phyloP scores from a whole-genome alignment of 2,113 vertebrate genomes.

The Oreochromis niloticus region DNA sequence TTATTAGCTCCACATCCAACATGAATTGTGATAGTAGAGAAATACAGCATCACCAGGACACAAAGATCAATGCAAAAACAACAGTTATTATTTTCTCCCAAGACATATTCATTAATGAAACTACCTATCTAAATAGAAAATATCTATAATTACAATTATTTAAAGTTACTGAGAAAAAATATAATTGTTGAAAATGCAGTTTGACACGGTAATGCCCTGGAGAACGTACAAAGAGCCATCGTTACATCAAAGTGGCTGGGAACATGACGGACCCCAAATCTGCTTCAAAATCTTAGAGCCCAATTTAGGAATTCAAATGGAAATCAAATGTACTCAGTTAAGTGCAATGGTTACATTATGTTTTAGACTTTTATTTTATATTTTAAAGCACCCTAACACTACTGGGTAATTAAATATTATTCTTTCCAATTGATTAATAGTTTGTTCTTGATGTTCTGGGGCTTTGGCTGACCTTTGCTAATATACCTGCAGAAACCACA shows the following conservation, averaged over 20 bases:
- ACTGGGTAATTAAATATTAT: neutral
- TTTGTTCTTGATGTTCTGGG: neutral
- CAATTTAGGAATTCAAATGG: neutral
- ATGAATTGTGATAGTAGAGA: neutral
- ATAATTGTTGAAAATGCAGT: neutral
- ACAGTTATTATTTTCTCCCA: neutral
- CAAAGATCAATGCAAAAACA: neutral
- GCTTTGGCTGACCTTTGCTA: neutral
- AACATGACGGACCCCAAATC: neutral
- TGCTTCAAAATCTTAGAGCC: neutral
- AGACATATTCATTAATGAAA: neutral
- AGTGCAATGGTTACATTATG: neutral
- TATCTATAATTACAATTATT: neutral
- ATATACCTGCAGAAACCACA: constrained; percentile 14
- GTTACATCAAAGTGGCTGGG: neutral
- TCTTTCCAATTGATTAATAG: neutral
- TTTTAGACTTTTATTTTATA: neutral
- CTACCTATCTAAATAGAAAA: neutral
- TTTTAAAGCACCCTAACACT: neutral
- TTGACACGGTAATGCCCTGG: neutral
- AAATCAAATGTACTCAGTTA: neutral
- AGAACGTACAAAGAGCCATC: neutral
- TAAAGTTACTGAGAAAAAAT: neutral
- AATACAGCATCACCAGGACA: neutral
- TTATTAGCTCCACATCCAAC: neutral